Percentiles rank a stretch among this genome's conserved stretches.
phyloP scores from a whole-genome alignment of 2,797 vertebrate genomes.

The Mormyrus proboscirostris region DNA sequence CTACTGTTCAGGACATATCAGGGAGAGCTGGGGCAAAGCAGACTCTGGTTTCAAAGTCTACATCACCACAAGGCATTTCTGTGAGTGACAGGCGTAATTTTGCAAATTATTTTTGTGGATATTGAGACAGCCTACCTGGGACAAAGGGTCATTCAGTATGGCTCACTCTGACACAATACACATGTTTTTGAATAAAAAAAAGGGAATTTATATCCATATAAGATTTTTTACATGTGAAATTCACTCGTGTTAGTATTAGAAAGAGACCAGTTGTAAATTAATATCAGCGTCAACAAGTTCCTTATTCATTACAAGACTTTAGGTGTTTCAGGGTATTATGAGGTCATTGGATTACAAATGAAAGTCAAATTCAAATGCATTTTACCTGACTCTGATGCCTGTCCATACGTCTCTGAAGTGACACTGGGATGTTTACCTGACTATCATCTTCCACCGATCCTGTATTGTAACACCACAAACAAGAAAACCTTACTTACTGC shows the following conservation, averaged over 20 bases:
- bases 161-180: neutral
- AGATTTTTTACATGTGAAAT: neutral
- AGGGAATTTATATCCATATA: neutral
- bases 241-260: neutral
- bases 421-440: constrained; percentile 64
- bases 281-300: neutral
- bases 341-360: neutral
- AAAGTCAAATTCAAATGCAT: neutral
- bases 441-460: constrained; percentile 75
- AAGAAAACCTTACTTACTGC: neutral
- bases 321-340: neutral
- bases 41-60: neutral
- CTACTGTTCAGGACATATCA: neutral
- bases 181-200: neutral
- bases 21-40: neutral
- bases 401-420: constrained; percentile 78
- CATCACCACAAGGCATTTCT: neutral
- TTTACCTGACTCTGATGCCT: constrained; percentile 85
- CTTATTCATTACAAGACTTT: neutral
- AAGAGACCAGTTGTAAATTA: neutral
- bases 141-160: neutral
- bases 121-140: neutral
- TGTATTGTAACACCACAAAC: constrained; percentile 41
- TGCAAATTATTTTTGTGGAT: neutral
- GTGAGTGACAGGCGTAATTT: neutral